Evolutionary conservation across 2,797 vertebrate genomes (phyloP), one percentile per base, ranked within the genome.

Genomic region (Pipistrellus nathusii): DNA sequence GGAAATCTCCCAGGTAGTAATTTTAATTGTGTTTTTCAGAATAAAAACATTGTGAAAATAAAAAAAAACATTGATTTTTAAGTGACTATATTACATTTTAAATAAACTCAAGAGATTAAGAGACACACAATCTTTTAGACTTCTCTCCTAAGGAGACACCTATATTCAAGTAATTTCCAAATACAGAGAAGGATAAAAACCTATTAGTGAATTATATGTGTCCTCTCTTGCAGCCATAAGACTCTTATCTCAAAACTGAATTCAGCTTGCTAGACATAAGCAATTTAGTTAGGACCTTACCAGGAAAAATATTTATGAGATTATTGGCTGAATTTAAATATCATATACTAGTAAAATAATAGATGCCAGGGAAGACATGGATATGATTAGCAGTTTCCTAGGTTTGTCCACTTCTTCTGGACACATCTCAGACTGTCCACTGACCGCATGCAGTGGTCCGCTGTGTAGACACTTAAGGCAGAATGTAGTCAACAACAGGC

Each of bases 191-290:
- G 71, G 76, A 95, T 96, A 85, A 96, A 95, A 97, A 92, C 71
- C 75, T 72, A 94, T 94, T 93, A 94, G 96, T 94, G 3, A 62
- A 94, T 93, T 71, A 86, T 10, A 55, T n/a, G 21, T 46, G 32
- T 69, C 6, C 3, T 86, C 17, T 78, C 48, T 88, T 77, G 30
- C 32, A 85, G 64, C 73, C 71, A 88, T 88, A 66, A 93, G 80
- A 38, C 88, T 90, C 96, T 97, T 97, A 97, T 97, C 94, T 97
- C 89, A 41, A 95, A 98, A 95, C 57, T 97, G 93, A 97, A 98
- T 95, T 90, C 95, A 94, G 94, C 90, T 96, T 95, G 94, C 93
- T 96, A 97, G 55, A 86, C 59, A 76, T 89, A 78, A 88, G 73
- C 81, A 95, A 91, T 97, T 98, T 91, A 97, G 95, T 97, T 97